Conservation (phyloP, 2,113 vertebrate genomes). For the Sarotherodon lohbergeri region DNA sequence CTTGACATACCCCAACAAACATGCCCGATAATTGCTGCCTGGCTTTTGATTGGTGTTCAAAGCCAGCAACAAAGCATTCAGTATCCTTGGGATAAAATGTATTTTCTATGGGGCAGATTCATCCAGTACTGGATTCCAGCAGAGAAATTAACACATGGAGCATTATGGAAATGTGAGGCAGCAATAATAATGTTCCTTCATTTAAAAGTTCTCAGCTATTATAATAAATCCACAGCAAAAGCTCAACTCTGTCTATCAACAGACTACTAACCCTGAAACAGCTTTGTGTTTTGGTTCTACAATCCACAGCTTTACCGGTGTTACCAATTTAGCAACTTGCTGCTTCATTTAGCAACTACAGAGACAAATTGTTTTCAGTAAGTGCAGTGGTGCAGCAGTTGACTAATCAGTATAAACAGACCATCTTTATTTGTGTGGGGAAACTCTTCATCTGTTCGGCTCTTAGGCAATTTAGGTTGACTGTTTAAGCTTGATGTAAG, state of each 20-base stretch:
- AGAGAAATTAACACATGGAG: not conserved
- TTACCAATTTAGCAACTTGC: not conserved
- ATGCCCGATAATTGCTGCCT: not conserved
- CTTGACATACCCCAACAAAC: not conserved
- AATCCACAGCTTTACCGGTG: not conserved
- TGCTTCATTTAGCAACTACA: not conserved
- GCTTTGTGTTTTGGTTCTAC: not conserved
- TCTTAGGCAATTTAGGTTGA: not conserved
- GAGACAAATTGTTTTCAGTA: not conserved
- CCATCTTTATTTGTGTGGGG: not conserved
- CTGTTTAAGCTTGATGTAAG: not conserved
- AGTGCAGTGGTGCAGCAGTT: not conserved
- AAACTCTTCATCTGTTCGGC: not conserved
- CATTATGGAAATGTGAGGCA: slow-evolving; percentile 33
- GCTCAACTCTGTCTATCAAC: not conserved
- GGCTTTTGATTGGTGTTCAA: not conserved
- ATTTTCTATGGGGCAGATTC: slow-evolving; percentile 21
- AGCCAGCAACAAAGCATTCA: not conserved
- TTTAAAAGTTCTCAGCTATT: not conserved
- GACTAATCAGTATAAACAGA: not conserved
- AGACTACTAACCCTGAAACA: not conserved
- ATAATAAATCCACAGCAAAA: slow-evolving; percentile 22
- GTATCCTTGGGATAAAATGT: slow-evolving; percentile 1
- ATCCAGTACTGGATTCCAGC: not conserved
- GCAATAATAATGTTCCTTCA: slow-evolving; percentile 19